phyloP scores from a whole-genome alignment of 2,888 invertebrate species.

The Eucera pruinosa region DNA sequence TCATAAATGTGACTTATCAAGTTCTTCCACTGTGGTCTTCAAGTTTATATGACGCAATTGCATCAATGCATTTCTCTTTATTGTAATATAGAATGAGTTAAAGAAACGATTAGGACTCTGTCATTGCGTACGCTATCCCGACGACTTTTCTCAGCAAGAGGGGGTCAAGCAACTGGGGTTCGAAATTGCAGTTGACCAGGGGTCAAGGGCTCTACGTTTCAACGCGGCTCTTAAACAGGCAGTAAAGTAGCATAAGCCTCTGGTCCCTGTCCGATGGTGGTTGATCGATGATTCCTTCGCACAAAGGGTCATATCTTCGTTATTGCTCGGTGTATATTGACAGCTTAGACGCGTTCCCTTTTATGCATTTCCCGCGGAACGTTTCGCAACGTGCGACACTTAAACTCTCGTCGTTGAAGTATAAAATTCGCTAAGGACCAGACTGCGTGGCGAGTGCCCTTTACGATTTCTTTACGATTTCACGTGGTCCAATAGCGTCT shows the following conservation, averaged over 20 bases:
- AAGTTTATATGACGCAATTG: no score
- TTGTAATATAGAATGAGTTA: neutral
- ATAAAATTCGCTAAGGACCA: conserved; percentile 23
- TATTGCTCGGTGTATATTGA: conserved; percentile 56
- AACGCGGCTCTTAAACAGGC: conserved; percentile 64
- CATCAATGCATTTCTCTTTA: no score
- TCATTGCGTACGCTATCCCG: neutral
- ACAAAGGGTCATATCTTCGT: conserved; percentile 70
- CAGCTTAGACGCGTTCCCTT: conserved; percentile 32
- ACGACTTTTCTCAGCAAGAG: neutral
- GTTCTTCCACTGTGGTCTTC: no score
- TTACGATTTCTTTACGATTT: conserved; percentile 49
- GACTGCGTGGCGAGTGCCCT: conserved; percentile 41
- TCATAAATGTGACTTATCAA: no score
- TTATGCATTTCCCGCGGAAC: conserved; percentile 27
- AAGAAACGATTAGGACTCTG: conserved; percentile 10
- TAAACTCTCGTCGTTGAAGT: neutral
- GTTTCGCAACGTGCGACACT: neutral
- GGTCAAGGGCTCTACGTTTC: conserved; percentile 64
- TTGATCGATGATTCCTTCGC: conserved; percentile 70
- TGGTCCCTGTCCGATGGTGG: conserved; percentile 46
- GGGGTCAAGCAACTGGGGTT: conserved; percentile 57
- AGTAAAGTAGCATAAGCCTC: conserved; percentile 62
- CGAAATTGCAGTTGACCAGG: conserved; percentile 52
- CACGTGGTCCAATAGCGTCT: neutral